Conservation (phyloP, 92 coral and sea anemone species). For the Bergia puertoricense region DNA sequence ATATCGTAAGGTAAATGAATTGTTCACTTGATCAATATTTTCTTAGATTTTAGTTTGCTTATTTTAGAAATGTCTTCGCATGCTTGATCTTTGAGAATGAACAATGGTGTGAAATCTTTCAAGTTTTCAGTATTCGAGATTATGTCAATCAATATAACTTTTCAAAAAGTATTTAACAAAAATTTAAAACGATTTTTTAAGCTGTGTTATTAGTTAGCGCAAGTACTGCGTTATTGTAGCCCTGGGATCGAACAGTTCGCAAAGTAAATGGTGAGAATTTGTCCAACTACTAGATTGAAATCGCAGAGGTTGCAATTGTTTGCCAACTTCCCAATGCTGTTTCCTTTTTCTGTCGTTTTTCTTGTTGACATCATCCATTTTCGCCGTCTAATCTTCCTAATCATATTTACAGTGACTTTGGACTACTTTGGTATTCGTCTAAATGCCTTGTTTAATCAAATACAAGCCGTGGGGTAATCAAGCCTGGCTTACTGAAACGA, state of each 20-base stretch:
- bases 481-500: conserved; percentile 13
- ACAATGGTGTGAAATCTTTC: not conserved
- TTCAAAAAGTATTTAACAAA: too few species aligned
- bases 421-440: conserved; percentile 25
- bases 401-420: conserved; percentile 13
- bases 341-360: not conserved
- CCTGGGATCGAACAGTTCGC: too few species aligned
- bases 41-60: conserved; percentile 24
- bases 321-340: not conserved
- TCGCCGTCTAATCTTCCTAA: conserved; percentile 30
- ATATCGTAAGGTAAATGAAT: not conserved
- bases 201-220: not conserved
- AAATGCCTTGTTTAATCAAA: conserved; percentile 28
- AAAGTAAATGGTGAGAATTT: not conserved
- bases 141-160: not conserved
- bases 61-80: not conserved
- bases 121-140: not conserved
- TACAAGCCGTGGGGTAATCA: conserved; percentile 34
- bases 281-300: not conserved
- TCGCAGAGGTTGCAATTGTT: not conserved
- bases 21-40: conserved; percentile 22
- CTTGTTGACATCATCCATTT: conserved; percentile 28
- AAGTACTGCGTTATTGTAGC: not conserved
- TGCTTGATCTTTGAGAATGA: not conserved
- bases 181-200: not conserved